Conservation (phyloP, 1,140 invertebrate species). For the Lordiphosa collinella region DNA sequence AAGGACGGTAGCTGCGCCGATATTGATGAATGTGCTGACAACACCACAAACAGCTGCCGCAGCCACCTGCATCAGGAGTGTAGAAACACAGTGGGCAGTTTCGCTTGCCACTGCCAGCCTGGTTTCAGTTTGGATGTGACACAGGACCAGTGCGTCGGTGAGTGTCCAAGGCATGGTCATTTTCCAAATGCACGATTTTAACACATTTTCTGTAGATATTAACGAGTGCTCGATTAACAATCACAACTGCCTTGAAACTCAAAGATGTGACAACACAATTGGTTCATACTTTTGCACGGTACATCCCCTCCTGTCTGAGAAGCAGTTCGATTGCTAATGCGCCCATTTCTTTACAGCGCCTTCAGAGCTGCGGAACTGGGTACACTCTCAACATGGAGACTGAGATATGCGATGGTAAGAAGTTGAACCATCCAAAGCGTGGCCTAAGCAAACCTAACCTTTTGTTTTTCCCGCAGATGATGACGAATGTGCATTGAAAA, state of each 20-base stretch:
- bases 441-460: too few relatives aligned
- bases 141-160: slow-evolving; percentile 87
- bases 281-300: slow-evolving; percentile 91
- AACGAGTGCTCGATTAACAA: slow-evolving; percentile 83
- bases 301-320: neutral
- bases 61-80: slow-evolving; percentile 85
- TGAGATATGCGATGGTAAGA: slow-evolving; percentile 91
- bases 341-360: slow-evolving; percentile 68
- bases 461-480: slow-evolving; percentile 84
- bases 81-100: slow-evolving; percentile 88
- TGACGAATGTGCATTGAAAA: slow-evolving; percentile 92
- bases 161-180: slow-evolving; percentile 52
- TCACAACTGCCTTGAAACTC: slow-evolving; percentile 83
- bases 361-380: slow-evolving; percentile 95
- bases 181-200: neutral
- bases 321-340: neutral
- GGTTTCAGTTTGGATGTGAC: slow-evolving; percentile 86
- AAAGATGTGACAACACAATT: slow-evolving; percentile 94
- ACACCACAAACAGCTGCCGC: slow-evolving; percentile 81
- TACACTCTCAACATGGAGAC: slow-evolving; percentile 95
- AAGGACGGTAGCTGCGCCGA: slow-evolving; percentile 80
- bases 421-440: too few relatives aligned
- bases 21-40: slow-evolving; percentile 86
- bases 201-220: slow-evolving; percentile 80
- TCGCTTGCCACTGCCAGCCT: slow-evolving; percentile 87